Evolutionary conservation across 2,888 invertebrate species (phyloP).

Genomic region (Meta bourneti): DNA sequence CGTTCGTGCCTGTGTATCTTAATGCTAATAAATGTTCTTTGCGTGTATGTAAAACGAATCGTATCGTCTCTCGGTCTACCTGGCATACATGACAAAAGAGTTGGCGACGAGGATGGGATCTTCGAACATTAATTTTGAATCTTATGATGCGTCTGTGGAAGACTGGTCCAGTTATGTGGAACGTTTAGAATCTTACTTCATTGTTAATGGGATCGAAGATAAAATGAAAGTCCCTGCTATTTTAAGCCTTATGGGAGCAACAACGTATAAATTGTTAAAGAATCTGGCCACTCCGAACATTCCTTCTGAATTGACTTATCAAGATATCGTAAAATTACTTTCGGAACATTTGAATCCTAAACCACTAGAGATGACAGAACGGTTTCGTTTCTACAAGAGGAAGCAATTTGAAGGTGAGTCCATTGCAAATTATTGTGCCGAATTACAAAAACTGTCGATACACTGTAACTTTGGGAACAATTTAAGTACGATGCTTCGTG

Average conservation of each 20-base stretch:
- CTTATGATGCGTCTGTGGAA: conserved; percentile 61
- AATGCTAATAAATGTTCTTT: conserved; percentile 59
- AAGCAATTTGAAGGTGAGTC: conserved; percentile 61
- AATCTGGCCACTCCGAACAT: conserved; percentile 65
- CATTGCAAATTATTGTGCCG: conserved; percentile 60
- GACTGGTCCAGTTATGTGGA: conserved; percentile 64
- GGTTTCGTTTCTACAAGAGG: conserved; percentile 60
- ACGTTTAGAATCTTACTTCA: conserved; percentile 62
- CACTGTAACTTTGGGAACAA: conserved; percentile 61
- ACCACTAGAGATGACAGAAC: conserved; percentile 52
- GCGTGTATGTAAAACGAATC: conserved; percentile 64
- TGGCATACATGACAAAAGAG: conserved; percentile 60
- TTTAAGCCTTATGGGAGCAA: conserved; percentile 64
- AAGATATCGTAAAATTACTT: conserved; percentile 62
- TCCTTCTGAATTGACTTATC: conserved; percentile 64
- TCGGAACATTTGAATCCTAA: background rate
- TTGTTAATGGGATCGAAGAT: conserved; percentile 63
- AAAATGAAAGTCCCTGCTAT: conserved; percentile 62
- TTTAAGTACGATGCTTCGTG: conserved; percentile 59
- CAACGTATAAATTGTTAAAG: conserved; percentile 63
- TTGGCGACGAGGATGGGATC: conserved; percentile 55
- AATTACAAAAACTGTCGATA: conserved; percentile 54
- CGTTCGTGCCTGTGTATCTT: conserved; percentile 53
- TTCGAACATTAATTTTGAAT: conserved; percentile 59
- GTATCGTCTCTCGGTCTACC: conserved; percentile 59